phyloP scores from a whole-genome alignment of 2,888 invertebrate genomes.

The Phanerotoma sp. region DNA sequence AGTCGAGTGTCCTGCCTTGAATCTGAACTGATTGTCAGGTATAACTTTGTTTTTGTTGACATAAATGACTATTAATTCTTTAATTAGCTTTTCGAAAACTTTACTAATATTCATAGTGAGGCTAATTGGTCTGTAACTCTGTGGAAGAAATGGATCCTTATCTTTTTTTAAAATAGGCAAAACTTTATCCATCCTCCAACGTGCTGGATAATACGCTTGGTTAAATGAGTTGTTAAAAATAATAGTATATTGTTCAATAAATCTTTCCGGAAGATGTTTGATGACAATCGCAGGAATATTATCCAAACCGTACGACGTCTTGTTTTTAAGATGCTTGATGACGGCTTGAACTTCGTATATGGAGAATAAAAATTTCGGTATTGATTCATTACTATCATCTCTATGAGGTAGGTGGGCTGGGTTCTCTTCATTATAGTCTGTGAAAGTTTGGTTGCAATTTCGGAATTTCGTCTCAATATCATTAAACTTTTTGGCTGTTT shows the following conservation, averaged over 20 bases:
- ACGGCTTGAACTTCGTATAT: too few relatives aligned
- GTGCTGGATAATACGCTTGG: constrained; percentile 1
- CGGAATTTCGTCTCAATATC: neutral
- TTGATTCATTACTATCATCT: neutral
- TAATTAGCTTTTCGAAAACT: constrained; percentile 24
- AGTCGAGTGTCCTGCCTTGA: constrained; percentile 22
- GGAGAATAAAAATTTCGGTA: too few relatives aligned
- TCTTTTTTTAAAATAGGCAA: constrained; percentile 24
- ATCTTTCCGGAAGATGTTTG: constrained; percentile 13
- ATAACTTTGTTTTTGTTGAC: constrained; percentile 12
- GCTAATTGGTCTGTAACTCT: constrained; percentile 27
- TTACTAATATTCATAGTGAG: constrained; percentile 23
- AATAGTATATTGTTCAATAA: constrained; percentile 16
- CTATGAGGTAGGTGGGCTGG: neutral
- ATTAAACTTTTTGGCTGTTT: neutral
- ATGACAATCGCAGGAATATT: constrained; percentile 24
- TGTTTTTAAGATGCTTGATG: constrained; percentile 16
- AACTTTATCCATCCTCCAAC: constrained; percentile 22
- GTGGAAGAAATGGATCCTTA: neutral
- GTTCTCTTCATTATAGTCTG: neutral
- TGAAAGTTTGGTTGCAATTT: neutral
- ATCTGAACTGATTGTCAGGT: constrained; percentile 28
- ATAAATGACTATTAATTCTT: neutral
- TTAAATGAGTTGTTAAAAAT: constrained; percentile 26
- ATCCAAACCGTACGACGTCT: constrained; percentile 21